Evolutionary conservation across 2,797 vertebrate genomes (phyloP).

Genomic region (Cossypha niveicapilla): DNA sequence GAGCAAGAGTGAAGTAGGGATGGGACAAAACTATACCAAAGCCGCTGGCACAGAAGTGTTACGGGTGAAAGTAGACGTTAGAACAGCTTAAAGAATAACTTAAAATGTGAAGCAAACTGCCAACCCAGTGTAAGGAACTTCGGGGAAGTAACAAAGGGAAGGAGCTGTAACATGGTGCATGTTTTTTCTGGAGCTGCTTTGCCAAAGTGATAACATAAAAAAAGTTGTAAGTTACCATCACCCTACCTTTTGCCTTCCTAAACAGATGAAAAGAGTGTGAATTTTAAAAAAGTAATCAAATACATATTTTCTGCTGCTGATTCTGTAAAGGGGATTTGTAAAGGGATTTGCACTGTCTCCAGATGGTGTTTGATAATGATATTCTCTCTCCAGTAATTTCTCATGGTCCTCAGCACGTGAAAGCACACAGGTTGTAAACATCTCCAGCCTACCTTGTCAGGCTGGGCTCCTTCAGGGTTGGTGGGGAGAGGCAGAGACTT

Average conservation of each 20-base stretch:
- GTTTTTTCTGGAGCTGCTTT: neutral
- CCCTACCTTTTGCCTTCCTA: neutral
- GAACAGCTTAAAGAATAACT: neutral
- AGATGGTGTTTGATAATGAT: neutral
- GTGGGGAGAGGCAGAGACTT: neutral
- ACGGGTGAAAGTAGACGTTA: neutral
- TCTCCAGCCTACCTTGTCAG: neutral
- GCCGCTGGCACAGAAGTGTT: neutral
- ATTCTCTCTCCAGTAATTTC: neutral
- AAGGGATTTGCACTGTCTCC: neutral
- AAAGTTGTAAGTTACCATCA: neutral
- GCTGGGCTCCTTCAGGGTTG: neutral
- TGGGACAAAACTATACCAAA: neutral
- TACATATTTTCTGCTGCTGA: neutral
- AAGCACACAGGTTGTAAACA: neutral
- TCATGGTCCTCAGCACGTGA: neutral
- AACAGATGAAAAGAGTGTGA: neutral
- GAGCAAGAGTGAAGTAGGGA: neutral
- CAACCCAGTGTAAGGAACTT: neutral
- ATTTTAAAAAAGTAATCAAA: neutral
- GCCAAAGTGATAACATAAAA: neutral
- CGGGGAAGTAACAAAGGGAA: neutral
- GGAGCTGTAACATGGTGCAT: neutral
- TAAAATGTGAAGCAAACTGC: neutral
- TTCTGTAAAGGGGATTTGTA: neutral